phyloP scores from a whole-genome alignment of 2,888 invertebrate genomes.

The Agrochola lota region DNA sequence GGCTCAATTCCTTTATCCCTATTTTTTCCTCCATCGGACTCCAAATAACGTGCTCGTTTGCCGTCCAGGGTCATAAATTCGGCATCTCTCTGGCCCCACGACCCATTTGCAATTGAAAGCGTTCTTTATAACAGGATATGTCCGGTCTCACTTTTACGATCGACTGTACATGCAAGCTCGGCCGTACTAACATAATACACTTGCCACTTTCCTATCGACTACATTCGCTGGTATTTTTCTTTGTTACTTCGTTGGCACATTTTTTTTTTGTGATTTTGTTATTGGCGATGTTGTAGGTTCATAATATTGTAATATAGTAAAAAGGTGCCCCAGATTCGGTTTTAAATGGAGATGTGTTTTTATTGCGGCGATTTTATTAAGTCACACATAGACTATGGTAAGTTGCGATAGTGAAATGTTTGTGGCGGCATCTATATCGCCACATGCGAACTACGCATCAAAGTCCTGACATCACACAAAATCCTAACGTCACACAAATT shows the following conservation, averaged over 20 bases:
- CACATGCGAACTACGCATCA: too few relatives aligned
- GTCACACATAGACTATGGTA: neutral
- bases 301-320: neutral
- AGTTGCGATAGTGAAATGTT: neutral
- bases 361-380: neutral
- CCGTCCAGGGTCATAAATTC: slow-evolving; percentile 85
- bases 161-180: slow-evolving; percentile 61
- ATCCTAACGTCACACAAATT: too few relatives aligned
- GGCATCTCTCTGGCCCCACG: slow-evolving; percentile 81
- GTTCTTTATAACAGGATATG: slow-evolving; percentile 87
- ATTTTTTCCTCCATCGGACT: slow-evolving; percentile 83
- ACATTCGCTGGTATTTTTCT: slow-evolving; percentile 39
- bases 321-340: neutral
- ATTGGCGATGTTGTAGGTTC: neutral
- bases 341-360: neutral
- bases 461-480: too few relatives aligned
- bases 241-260: slow-evolving; percentile 18
- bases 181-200: slow-evolving; percentile 56
- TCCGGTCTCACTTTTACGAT: slow-evolving; percentile 85
- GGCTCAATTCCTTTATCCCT: slow-evolving; percentile 83
- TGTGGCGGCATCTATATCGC: too few relatives aligned
- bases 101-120: slow-evolving; percentile 89
- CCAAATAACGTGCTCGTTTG: slow-evolving; percentile 85
- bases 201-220: slow-evolving; percentile 51
- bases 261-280: neutral